phyloP scores from a whole-genome alignment of 2,888 invertebrate species.

The Pristionchus arcanus region DNA sequence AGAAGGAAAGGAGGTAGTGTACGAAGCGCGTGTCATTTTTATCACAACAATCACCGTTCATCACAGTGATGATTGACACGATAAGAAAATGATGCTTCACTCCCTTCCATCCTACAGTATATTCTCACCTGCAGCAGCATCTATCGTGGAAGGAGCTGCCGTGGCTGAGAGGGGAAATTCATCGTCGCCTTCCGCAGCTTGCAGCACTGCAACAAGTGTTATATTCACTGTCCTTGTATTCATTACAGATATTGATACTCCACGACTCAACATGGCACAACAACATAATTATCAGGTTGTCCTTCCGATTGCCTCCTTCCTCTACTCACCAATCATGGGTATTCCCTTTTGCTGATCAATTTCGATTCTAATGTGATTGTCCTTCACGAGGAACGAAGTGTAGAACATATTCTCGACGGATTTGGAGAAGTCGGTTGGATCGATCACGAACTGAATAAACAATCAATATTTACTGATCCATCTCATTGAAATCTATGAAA shows the following conservation, averaged over 20 bases:
- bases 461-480: not conserved
- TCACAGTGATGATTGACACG: not conserved
- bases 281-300: too few species aligned
- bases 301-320: not conserved
- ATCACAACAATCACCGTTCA: not conserved
- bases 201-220: not conserved
- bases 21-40: not conserved
- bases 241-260: too few species aligned
- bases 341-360: slow-evolving; percentile 21
- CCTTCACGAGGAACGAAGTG: slow-evolving; percentile 56
- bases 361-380: slow-evolving; percentile 47
- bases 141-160: not conserved
- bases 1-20: not conserved
- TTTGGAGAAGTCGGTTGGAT: slow-evolving; percentile 51
- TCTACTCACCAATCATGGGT: not conserved
- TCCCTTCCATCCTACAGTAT: not conserved
- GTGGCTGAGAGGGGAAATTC: not conserved
- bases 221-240: not conserved
- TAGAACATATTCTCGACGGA: slow-evolving; percentile 58
- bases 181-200: not conserved
- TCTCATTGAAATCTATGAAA: not conserved
- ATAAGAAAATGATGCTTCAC: not conserved
- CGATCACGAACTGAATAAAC: slow-evolving; percentile 54
- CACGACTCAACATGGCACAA: too few species aligned
- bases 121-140: not conserved